phyloP scores from a whole-genome alignment of 2,888 invertebrate genomes.

The Sepiola atlantica region DNA sequence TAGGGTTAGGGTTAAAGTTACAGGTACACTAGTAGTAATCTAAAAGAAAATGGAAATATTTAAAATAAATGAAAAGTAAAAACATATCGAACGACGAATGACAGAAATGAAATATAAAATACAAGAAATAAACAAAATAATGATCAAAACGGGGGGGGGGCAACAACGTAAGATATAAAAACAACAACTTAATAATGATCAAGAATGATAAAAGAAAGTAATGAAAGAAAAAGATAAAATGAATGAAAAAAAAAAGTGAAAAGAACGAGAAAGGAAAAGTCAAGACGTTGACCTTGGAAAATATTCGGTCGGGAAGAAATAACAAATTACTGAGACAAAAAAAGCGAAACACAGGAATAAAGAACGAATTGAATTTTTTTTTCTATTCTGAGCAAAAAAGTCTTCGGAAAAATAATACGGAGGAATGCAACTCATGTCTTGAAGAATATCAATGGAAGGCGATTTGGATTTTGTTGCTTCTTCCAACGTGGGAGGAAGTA shows the following conservation, averaged over 20 bases:
- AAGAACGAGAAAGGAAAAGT: not conserved
- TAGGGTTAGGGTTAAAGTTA: no score
- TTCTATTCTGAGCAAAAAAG: not conserved
- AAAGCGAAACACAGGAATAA: not conserved
- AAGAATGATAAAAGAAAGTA: not conserved
- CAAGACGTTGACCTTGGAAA: not conserved
- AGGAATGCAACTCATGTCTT: not conserved
- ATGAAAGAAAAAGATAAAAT: not conserved
- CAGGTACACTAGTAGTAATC: no score
- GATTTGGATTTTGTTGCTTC: not conserved
- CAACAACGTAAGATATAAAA: no score
- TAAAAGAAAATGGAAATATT: no score
- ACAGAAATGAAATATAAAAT: no score
- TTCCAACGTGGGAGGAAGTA: not conserved
- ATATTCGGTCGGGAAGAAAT: not conserved
- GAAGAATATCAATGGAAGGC: not conserved
- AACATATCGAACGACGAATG: no score
- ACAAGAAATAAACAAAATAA: no score
- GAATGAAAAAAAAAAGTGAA: not conserved
- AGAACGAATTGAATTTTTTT: not conserved
- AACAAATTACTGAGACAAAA: not conserved
- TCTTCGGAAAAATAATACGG: not conserved
- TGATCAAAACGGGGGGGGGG: no score
- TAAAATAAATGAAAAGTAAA: no score
- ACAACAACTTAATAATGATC: no score